Conservation (phyloP, 2,888 invertebrate genomes). For the Auanema sp. region DNA sequence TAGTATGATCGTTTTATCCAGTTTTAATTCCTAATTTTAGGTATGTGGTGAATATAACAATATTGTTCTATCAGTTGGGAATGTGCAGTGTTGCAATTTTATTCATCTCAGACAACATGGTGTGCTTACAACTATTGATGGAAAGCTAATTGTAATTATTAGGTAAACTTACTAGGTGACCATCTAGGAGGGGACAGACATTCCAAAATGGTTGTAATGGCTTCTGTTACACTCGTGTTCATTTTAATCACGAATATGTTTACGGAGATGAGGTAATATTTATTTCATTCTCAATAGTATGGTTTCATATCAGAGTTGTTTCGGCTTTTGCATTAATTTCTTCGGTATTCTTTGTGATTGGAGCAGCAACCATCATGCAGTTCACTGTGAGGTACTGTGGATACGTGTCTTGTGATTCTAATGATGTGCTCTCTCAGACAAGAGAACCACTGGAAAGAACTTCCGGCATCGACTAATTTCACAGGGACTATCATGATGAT, state of each 20-base stretch:
- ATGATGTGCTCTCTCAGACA: no score
- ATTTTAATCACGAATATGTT: constrained; percentile 62
- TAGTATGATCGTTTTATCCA: constrained; percentile 11
- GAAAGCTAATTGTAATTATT: not conserved
- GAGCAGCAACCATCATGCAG: constrained; percentile 61
- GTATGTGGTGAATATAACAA: constrained; percentile 64
- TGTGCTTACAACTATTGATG: constrained; percentile 22
- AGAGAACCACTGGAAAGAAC: constrained; percentile 55
- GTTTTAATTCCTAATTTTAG: constrained; percentile 26
- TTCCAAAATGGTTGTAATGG: constrained; percentile 55
- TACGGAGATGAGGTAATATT: constrained; percentile 43
- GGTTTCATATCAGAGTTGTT: constrained; percentile 41
- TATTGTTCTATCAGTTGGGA: constrained; percentile 64
- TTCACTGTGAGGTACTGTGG: constrained; percentile 49
- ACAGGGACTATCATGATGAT: constrained; percentile 59
- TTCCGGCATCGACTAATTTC: constrained; percentile 61
- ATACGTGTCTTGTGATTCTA: no score
- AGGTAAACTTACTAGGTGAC: constrained; percentile 53
- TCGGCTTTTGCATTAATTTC: constrained; percentile 62
- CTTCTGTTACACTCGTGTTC: constrained; percentile 57
- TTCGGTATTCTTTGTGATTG: constrained; percentile 63
- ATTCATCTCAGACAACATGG: constrained; percentile 63
- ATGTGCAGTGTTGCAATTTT: constrained; percentile 64
- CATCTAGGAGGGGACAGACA: constrained; percentile 48
- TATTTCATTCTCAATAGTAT: not conserved